Base-by-base conservation (phyloP, 2,113 vertebrate species). In the Macquaria australasica region DNA sequence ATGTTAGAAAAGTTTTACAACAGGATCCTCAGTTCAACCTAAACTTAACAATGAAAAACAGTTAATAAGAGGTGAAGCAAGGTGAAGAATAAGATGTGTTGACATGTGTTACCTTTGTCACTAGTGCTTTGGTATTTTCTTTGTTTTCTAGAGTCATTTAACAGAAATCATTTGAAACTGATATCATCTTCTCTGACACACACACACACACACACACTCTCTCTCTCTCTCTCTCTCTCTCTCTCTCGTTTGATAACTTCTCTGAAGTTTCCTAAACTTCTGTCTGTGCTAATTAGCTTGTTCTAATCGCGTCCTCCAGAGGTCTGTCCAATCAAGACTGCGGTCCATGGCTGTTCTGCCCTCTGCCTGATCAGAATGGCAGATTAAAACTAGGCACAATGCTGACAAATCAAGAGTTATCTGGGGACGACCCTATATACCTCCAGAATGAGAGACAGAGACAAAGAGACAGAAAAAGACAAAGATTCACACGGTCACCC, bases 241-340 rank as follows among this genome's bases (percentile, higher is more conserved):
- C 25, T 7, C 31, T 25, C 45, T 43, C 25, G 2, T 28, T 66
- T 71, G 73, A 77, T 86, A 75, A 92, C 87, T 88, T 92, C 90
- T 94, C 85, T 68, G 93, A 89, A 81, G 73, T 82, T 88, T 84
- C 73, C 73, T 55, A 93, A 92, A 87, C 84, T 83, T 78, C 48
- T 6, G 1, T 68, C 77, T 62, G 59, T 85, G 64, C 84, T 92
- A 90, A 94, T 96, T 95, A 96, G 93, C 83, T 88, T 85, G 91
- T 82, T 55, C 82, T 94, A 95, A 96, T 93, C 91, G 89, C 85
- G 87, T 94, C 90, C 82, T 94, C 92, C 70, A 74, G 87, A 85
- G 73, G 71, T 83, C 91, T 89, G 90, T 92, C 83, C 90, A 86
- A 84, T 92, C 81, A 50, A 88, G 94, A 89, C 89, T 92, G 88